These are phyloP conservation scores for Fulica atra DNA, from an alignment of 2,113 vertebrate genomes.

Conservation along the genomic window DNA sequence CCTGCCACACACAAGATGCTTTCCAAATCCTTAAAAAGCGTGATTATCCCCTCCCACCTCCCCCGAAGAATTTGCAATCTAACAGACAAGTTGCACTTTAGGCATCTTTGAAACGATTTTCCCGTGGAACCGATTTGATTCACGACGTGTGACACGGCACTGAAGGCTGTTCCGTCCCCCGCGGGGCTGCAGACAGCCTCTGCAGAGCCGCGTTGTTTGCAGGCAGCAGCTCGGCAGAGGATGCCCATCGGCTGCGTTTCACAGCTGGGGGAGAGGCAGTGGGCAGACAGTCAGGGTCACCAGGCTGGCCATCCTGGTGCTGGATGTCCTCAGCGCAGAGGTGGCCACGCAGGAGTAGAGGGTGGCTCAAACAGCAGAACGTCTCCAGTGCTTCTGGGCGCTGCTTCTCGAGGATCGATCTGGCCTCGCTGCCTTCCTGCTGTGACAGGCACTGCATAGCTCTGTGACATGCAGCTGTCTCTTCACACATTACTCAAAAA, in stretches of 20 bases:
- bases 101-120: not conserved
- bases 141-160: not conserved
- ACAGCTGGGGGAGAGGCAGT: not conserved
- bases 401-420: not conserved
- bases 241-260: not conserved
- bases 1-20: not conserved
- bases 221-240: not conserved
- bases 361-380: not conserved
- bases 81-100: not conserved
- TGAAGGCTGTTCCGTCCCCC: not conserved
- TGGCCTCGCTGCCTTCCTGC: not conserved
- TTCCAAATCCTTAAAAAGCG: not conserved
- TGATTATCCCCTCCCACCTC: fast-evolving
- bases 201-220: not conserved
- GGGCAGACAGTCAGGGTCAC: not conserved
- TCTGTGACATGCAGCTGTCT: not conserved
- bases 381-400: not conserved
- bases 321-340: not conserved
- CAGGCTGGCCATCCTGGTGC: not conserved
- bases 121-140: not conserved
- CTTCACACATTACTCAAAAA: not conserved
- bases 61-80: not conserved
- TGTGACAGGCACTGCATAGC: not conserved
- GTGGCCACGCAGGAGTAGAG: not conserved
- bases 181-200: not conserved